Conservation (phyloP, 1,140 invertebrate species). For the Drosophila trapezifrons region DNA sequence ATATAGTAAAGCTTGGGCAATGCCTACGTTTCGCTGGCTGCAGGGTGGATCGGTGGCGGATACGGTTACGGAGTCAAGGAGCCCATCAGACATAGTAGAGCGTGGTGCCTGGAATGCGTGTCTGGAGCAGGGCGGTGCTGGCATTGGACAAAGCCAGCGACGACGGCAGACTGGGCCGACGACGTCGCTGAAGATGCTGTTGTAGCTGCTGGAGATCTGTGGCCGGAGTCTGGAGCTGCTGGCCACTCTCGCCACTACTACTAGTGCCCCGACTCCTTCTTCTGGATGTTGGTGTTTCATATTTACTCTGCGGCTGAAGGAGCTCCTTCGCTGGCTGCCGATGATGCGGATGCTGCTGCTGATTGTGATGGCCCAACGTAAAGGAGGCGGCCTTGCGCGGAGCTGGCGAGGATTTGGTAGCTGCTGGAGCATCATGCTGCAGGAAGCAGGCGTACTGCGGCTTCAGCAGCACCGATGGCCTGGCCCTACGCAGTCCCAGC, state of each 20-base stretch:
- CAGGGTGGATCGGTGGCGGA: not conserved
- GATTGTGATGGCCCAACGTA: slow-evolving; percentile 38
- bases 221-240: slow-evolving; percentile 31
- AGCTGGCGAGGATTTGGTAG: slow-evolving; percentile 16
- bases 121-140: slow-evolving; percentile 67
- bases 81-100: slow-evolving; percentile 80
- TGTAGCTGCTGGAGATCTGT: slow-evolving; percentile 21
- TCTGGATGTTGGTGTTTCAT: slow-evolving; percentile 28
- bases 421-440: slow-evolving; percentile 49
- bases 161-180: slow-evolving; percentile 66
- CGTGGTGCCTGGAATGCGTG: slow-evolving; percentile 80
- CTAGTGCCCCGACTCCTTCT: slow-evolving; percentile 14
- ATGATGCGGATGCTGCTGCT: slow-evolving; percentile 17
- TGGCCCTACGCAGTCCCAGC: slow-evolving; percentile 43
- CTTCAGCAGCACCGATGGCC: slow-evolving; percentile 68
- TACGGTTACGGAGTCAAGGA: slow-evolving; percentile 1
- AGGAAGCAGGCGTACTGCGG: slow-evolving; percentile 80
- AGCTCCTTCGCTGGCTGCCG: slow-evolving; percentile 39
- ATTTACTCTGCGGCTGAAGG: slow-evolving; percentile 32
- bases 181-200: slow-evolving; percentile 36
- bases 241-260: slow-evolving; percentile 13
- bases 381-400: slow-evolving; percentile 68
- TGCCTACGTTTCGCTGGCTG: slow-evolving; percentile 54
- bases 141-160: slow-evolving; percentile 73
- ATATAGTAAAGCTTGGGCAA: slow-evolving; percentile 42